These are phyloP conservation scores for Channa striata DNA, from an alignment of 2,797 vertebrate genomes.

Conservation along the genomic window DNA sequence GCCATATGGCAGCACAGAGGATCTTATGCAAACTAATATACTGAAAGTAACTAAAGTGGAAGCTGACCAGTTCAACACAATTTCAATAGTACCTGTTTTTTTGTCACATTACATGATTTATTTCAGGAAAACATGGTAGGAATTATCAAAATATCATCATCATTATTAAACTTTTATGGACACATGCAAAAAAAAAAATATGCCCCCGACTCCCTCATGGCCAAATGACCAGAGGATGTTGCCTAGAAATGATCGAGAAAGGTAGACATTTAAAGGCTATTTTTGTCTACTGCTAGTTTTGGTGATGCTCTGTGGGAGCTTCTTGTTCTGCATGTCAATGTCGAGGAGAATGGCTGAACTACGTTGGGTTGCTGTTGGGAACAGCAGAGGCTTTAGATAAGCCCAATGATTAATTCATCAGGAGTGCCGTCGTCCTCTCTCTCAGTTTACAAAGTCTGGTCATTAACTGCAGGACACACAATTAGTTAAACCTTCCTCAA, in stretches of 20 bases:
- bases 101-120: too few species aligned
- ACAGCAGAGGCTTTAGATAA: conserved; percentile 54
- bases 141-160: too few species aligned
- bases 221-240: background rate
- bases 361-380: conserved; percentile 39
- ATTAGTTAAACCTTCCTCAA: conserved; percentile 1
- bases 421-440: conserved; percentile 26
- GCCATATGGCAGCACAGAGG: too few species aligned
- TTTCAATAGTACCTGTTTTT: too few species aligned
- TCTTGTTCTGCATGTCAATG: conserved; percentile 29
- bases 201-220: too few species aligned
- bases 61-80: too few species aligned
- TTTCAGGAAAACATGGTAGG: too few species aligned
- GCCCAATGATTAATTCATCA: conserved; percentile 69
- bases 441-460: conserved; percentile 43
- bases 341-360: background rate
- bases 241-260: background rate
- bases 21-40: too few species aligned
- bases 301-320: conserved; percentile 10
- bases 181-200: background rate
- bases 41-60: too few species aligned
- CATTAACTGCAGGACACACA: conserved; percentile 10
- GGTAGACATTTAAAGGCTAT: background rate
- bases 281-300: background rate
- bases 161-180: too few species aligned